Evolutionary conservation across 2,888 invertebrate species (phyloP).

Genomic region (Gymnoscelis rufifasciata): DNA sequence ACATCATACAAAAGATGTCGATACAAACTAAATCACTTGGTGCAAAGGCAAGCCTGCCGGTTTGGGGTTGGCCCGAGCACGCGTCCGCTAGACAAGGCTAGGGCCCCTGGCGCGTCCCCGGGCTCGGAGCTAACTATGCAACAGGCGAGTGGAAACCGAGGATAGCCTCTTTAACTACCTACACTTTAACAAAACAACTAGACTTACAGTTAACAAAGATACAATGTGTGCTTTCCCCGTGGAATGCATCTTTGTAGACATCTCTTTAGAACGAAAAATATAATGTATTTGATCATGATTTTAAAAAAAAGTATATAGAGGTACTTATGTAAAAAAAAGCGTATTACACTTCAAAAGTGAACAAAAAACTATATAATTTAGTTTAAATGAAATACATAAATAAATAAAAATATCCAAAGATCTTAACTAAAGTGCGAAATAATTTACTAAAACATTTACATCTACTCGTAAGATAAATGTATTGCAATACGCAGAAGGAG

Average conservation of each 20-base stretch:
- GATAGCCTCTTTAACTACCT: constrained; percentile 65
- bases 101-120: constrained; percentile 24
- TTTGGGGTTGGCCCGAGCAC: constrained; percentile 50
- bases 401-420: constrained; percentile 67
- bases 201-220: constrained; percentile 66
- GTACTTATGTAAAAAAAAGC: constrained; percentile 73
- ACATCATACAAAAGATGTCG: constrained; percentile 79
- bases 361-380: constrained; percentile 67
- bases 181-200: constrained; percentile 61
- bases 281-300: constrained; percentile 74
- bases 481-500: constrained; percentile 76
- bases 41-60: constrained; percentile 79
- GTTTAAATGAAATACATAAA: constrained; percentile 68
- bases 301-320: constrained; percentile 70
- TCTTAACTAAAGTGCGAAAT: constrained; percentile 74
- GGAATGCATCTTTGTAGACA: constrained; percentile 69
- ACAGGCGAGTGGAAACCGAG: constrained; percentile 73
- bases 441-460: constrained; percentile 69
- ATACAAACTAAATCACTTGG: constrained; percentile 80
- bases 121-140: constrained; percentile 55
- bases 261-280: constrained; percentile 62
- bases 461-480: constrained; percentile 67
- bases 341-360: constrained; percentile 75
- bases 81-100: constrained; percentile 9
- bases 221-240: constrained; percentile 58